Conservation (phyloP, 2,113 vertebrate genomes). For the Microcebus jonahi region DNA sequence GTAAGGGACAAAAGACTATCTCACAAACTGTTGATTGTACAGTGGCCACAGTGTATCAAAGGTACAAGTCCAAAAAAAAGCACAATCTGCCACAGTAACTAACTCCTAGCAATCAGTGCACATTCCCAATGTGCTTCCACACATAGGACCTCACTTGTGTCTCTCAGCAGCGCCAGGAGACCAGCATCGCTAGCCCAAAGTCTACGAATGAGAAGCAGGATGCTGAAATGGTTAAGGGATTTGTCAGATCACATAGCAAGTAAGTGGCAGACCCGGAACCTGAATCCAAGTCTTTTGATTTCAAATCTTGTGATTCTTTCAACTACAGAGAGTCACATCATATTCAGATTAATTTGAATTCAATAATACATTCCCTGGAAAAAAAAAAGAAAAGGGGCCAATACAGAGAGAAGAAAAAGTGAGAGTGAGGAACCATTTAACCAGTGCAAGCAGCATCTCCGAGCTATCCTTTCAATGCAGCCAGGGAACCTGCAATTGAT, state of each 20-base stretch:
- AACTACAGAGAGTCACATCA: not conserved
- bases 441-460: not conserved
- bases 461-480: not conserved
- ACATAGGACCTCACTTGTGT: not conserved
- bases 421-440: not conserved
- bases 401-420: not conserved
- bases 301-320: not conserved
- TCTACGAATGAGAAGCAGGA: not conserved
- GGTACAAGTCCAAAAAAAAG: not conserved
- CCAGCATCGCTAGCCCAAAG: not conserved
- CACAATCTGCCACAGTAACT: too few species aligned
- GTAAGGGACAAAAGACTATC: not conserved
- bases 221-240: not conserved
- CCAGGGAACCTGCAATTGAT: fast-evolving
- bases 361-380: not conserved
- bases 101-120: not conserved
- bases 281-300: not conserved
- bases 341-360: not conserved
- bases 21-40: not conserved
- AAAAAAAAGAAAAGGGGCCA: not conserved
- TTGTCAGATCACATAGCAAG: not conserved
- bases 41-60: not conserved
- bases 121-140: not conserved
- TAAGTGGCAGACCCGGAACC: not conserved
- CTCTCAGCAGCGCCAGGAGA: not conserved